Evolutionary conservation across 2,113 vertebrate species (phyloP).

Genomic region (Mugil cephalus): DNA sequence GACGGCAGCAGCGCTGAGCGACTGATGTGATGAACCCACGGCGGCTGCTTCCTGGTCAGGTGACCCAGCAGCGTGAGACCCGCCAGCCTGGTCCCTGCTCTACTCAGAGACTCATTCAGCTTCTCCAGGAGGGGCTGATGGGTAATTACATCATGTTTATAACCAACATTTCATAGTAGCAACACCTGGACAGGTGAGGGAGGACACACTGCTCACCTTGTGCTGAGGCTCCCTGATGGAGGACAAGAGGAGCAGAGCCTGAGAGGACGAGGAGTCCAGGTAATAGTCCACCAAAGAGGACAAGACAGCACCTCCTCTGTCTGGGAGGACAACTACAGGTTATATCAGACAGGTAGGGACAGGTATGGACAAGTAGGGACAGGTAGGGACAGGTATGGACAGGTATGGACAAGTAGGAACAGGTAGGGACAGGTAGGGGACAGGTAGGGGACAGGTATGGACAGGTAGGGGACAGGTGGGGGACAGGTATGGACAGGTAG

Average conservation of each 20-base stretch:
- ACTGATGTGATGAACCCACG: constrained; percentile 96
- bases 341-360: neutral
- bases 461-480: no score
- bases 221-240: constrained; percentile 95
- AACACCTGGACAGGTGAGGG: neutral
- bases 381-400: neutral
- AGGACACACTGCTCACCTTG: constrained; percentile 85
- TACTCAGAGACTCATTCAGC: constrained; percentile 92
- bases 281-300: constrained; percentile 93
- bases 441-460: no score
- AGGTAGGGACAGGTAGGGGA: no score
- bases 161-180: neutral
- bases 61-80: constrained; percentile 92
- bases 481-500: no score
- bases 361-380: no score
- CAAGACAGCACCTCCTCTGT: constrained; percentile 92
- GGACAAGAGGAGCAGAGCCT: constrained; percentile 90
- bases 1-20: constrained; percentile 89
- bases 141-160: neutral
- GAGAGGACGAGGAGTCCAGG: constrained; percentile 90
- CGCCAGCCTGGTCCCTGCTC: constrained; percentile 86
- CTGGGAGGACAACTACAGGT: constrained; percentile 73
- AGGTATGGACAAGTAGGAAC: neutral
- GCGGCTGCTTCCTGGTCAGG: constrained; percentile 91
- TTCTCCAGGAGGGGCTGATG: constrained; percentile 91